phyloP scores from a whole-genome alignment of 2,888 invertebrate genomes.

The Osmoderma eremita region DNA sequence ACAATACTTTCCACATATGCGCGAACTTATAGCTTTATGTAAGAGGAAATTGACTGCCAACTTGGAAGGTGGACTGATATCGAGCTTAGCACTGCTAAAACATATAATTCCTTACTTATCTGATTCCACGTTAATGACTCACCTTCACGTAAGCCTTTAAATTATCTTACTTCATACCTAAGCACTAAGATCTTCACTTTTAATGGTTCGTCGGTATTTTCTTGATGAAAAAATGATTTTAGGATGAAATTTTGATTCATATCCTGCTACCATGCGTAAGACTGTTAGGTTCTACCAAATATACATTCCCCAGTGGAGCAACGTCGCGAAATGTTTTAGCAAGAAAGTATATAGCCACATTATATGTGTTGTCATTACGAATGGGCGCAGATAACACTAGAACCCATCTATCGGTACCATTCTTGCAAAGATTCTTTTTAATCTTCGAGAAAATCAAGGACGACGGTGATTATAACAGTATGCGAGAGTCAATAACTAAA shows the following conservation, averaged over 20 bases:
- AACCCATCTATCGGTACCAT: slow-evolving; percentile 76
- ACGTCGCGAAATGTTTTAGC: slow-evolving; percentile 79
- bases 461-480: slow-evolving; percentile 29
- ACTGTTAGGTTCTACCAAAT: slow-evolving; percentile 80
- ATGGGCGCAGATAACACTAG: slow-evolving; percentile 83
- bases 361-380: slow-evolving; percentile 81
- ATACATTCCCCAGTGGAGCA: slow-evolving; percentile 84
- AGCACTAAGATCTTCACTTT: not conserved
- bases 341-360: slow-evolving; percentile 82
- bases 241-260: slow-evolving; percentile 87
- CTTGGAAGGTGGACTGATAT: slow-evolving; percentile 89
- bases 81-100: slow-evolving; percentile 82
- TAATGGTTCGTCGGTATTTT: not conserved
- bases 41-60: slow-evolving; percentile 82
- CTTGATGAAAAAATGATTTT: slow-evolving; percentile 50
- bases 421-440: slow-evolving; percentile 79
- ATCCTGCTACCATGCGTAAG: slow-evolving; percentile 86
- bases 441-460: slow-evolving; percentile 76
- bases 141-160: slow-evolving; percentile 73
- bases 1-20: slow-evolving; percentile 91
- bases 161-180: not conserved
- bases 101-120: slow-evolving; percentile 83
- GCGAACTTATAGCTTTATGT: slow-evolving; percentile 84
- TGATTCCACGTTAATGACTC: slow-evolving; percentile 87
- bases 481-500: slow-evolving; percentile 25